phyloP scores from a whole-genome alignment of 1,140 invertebrate species.

The Diuraphis noxia region DNA sequence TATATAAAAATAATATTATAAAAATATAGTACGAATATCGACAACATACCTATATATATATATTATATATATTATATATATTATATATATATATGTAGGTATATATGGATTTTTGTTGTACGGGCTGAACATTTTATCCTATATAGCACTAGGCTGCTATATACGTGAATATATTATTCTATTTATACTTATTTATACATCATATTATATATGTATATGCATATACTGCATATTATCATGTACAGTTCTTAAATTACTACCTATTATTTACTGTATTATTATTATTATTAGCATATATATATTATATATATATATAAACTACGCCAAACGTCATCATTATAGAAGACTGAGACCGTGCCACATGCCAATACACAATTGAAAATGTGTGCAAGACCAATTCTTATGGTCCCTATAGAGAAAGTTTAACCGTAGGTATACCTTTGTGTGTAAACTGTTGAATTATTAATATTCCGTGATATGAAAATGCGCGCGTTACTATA shows the following conservation, averaged over 20 bases:
- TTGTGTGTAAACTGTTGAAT: constrained; percentile 31
- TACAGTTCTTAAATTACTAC: not conserved
- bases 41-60: no score
- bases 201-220: not conserved
- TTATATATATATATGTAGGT: no score
- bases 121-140: not conserved
- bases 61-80: no score
- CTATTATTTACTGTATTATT: constrained; percentile 6
- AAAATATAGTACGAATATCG: constrained; percentile 3
- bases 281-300: not conserved
- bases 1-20: constrained; percentile 5
- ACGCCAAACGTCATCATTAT: not conserved
- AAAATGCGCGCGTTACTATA: not conserved
- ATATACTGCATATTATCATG: not conserved
- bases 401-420: constrained; percentile 29
- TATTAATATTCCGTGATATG: constrained; percentile 46
- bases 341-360: not conserved
- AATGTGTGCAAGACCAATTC: constrained; percentile 14
- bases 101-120: no score
- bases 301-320: no score
- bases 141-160: no score
- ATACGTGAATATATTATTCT: not conserved
- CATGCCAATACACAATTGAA: constrained; percentile 3
- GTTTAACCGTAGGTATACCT: not conserved
- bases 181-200: constrained; percentile 12